Base-by-base conservation (phyloP, 2,797 vertebrate species). In the Cyprinodon diabolis region DNA sequence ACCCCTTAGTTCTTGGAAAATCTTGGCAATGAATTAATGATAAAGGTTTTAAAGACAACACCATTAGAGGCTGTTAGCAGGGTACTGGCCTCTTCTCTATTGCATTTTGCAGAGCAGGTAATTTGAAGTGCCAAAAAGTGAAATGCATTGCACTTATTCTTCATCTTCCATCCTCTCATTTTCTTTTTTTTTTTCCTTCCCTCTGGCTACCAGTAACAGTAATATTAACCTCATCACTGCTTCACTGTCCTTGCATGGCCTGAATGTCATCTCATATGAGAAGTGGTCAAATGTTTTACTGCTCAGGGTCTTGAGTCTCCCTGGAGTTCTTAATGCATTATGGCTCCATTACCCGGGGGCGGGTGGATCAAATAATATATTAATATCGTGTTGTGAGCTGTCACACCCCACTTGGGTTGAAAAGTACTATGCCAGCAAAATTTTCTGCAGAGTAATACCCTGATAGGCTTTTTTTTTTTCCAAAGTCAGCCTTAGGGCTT, bases 11-110 rank as follows among this genome's bases (percentile, higher is more conserved):
- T 69, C 79, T 78, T 69, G 77, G 85, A 83, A 84, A 84, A 87
- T 86, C 81, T 52, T 90, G 75, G 82, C 77, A 89, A 89, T 90
- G 84, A 91, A 90, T 91, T 87, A 89, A 81, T 89, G 86, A 90
- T 91, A 86, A 87, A 81, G 81, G 78, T 84, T 87, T 91, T 82
- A 90, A 88, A 88, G 85, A 84, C 82, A 83, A 85, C 84, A 83
- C 84, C 80, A 88, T 90, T 87, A 90, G 77, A 75, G 69, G 65
- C 84, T 69, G 76, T 77, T 37, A 49, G 80, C 54, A 71, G 68
- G 62, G 75, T 77, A 69, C 69, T 15, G 30, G 51, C 60, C 63
- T 13, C 60, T 75, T 75, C 76, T 69, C 66, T 45, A 40, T 80
- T 49, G 72, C 71, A 76, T 69, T 90, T 87, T 87, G 75, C 73